Evolutionary conservation across 2,888 invertebrate species (phyloP).

Genomic region (Dascillus cervinus): DNA sequence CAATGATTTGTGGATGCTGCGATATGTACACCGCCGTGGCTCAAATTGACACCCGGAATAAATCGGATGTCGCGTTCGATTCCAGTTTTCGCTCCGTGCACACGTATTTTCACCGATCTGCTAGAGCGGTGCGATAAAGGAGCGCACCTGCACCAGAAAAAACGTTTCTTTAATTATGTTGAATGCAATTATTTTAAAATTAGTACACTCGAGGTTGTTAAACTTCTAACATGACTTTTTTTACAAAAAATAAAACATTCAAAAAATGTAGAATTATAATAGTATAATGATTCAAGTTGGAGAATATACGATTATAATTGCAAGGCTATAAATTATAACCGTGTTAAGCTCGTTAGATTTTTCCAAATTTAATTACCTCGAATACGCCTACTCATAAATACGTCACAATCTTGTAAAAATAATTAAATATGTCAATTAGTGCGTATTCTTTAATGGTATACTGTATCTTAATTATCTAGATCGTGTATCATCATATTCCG

Average conservation of each 20-base stretch:
- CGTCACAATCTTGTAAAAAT: slow-evolving; percentile 18
- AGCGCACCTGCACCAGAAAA: too few relatives aligned
- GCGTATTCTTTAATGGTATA: slow-evolving; percentile 8
- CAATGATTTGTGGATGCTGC: slow-evolving; percentile 40
- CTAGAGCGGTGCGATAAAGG: too few relatives aligned
- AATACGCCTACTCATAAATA: slow-evolving; percentile 21
- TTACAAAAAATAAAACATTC: too few relatives aligned
- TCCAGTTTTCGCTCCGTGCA: slow-evolving; percentile 26
- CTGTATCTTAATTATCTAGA: slow-evolving; percentile 12
- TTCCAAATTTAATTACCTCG: slow-evolving; percentile 18
- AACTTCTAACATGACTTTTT: too few relatives aligned
- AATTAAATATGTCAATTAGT: slow-evolving; percentile 15
- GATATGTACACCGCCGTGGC: slow-evolving; percentile 25
- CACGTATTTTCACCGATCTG: slow-evolving; percentile 31
- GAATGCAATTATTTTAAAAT: too few relatives aligned
- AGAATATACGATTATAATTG: slow-evolving; percentile 13
- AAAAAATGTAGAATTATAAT: too few relatives aligned
- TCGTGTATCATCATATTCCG: slow-evolving; percentile 7
- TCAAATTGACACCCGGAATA: slow-evolving; percentile 30
- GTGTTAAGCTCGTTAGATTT: slow-evolving; percentile 17
- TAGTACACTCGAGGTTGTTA: too few relatives aligned
- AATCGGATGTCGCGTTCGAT: slow-evolving; percentile 31
- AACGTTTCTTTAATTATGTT: too few relatives aligned
- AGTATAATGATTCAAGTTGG: too few relatives aligned
- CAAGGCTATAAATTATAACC: slow-evolving; percentile 17